Conservation (phyloP, 1,140 invertebrate species). For the Hylaeus volcanicus region DNA sequence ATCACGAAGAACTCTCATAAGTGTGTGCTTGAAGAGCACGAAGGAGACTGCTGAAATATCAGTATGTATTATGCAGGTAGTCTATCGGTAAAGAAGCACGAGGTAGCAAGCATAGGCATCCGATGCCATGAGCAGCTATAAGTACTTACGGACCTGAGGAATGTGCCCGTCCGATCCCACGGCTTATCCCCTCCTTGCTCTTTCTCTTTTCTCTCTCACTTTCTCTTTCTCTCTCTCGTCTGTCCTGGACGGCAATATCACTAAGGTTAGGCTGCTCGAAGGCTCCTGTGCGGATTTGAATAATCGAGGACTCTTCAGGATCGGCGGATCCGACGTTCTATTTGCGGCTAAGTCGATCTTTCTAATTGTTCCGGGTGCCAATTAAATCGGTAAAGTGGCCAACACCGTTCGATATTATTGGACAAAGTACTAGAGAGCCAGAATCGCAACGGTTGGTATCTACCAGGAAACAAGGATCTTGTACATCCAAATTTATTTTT, state of each 20-base stretch:
- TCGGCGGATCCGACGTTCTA: slow-evolving; percentile 22
- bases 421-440: too few species aligned
- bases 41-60: slow-evolving; percentile 56
- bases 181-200: slow-evolving; percentile 69
- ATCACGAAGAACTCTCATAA: background rate
- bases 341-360: background rate
- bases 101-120: slow-evolving; percentile 65
- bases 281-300: slow-evolving; percentile 49
- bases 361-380: background rate
- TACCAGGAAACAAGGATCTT: background rate
- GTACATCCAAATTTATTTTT: too few species aligned
- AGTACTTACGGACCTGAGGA: slow-evolving; percentile 70
- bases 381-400: background rate
- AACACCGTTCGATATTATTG: background rate
- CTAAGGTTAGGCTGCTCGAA: slow-evolving; percentile 51
- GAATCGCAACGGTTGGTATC: too few species aligned
- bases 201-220: slow-evolving; percentile 40
- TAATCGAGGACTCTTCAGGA: slow-evolving; percentile 48
- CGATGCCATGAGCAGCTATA: slow-evolving; percentile 69
- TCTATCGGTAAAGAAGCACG: slow-evolving; percentile 60
- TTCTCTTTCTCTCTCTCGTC: slow-evolving; percentile 29
- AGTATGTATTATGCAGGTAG: slow-evolving; percentile 47
- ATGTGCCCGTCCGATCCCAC: slow-evolving; percentile 79
- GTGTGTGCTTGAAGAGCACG: background rate
- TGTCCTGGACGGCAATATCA: slow-evolving; percentile 41